phyloP scores from a whole-genome alignment of 2,113 vertebrate species.

The Oryzias woworae region DNA sequence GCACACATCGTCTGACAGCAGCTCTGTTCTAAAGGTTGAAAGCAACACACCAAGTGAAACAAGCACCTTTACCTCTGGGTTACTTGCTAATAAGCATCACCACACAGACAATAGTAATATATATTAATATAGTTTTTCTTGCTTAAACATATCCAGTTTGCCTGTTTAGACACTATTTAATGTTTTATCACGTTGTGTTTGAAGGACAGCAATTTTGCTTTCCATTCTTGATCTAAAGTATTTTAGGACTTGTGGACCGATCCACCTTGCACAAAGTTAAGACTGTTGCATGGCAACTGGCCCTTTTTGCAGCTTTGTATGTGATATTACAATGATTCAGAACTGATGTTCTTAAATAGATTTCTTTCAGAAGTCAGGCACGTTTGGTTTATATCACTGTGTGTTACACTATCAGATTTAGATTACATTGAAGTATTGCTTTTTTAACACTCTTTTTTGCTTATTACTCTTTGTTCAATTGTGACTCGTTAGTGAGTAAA shows the following conservation, averaged over 20 bases:
- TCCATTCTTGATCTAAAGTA: conserved; percentile 47
- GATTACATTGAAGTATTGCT: too few species aligned
- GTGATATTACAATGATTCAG: conserved; percentile 58
- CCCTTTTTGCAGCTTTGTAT: conserved; percentile 57
- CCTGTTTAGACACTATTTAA: not conserved
- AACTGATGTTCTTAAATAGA: conserved; percentile 27
- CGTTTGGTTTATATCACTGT: conserved; percentile 6
- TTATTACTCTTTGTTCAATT: conserved; percentile 7
- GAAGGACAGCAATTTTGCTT: conserved; percentile 18
- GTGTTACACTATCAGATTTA: not conserved
- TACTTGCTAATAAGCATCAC: not conserved
- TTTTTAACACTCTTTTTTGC: conserved; percentile 12
- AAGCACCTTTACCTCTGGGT: conserved; percentile 21
- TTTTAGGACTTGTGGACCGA: conserved; percentile 45
- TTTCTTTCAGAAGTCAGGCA: conserved; percentile 18
- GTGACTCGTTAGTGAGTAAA: too few species aligned
- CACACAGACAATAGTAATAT: too few species aligned
- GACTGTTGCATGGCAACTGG: conserved; percentile 75
- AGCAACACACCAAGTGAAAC: conserved; percentile 4
- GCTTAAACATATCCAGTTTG: too few species aligned
- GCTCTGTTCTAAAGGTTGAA: not conserved
- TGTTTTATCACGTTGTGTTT: conserved; percentile 1
- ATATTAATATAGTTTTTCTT: too few species aligned
- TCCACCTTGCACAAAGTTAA: conserved; percentile 62
- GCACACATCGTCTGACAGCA: not conserved